Evolutionary conservation across 2,113 vertebrate genomes (phyloP).

Genomic region (Cathartes aura): DNA sequence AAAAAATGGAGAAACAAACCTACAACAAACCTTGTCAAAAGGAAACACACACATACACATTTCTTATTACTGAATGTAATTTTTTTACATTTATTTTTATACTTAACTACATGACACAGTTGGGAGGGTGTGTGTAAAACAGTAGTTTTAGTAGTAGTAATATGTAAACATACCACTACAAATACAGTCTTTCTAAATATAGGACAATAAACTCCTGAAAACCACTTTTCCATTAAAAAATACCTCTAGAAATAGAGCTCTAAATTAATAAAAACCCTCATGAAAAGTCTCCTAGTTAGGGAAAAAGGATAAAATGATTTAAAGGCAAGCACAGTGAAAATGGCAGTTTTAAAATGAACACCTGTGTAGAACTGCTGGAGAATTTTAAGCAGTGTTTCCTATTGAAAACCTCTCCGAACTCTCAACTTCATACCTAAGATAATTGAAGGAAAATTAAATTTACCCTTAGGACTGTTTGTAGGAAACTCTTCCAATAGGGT

Average conservation of each 20-base stretch:
- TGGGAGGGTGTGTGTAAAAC: background rate
- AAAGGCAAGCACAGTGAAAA: background rate
- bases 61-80: background rate
- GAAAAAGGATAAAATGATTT: background rate
- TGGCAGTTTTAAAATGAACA: background rate
- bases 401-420: background rate
- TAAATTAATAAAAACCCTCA: background rate
- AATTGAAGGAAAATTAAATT: conserved; percentile 60
- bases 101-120: background rate
- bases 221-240: background rate
- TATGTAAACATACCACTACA: background rate
- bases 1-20: background rate
- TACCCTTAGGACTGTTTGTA: conserved; percentile 22
- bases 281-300: background rate
- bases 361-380: background rate
- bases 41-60: background rate
- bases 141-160: background rate
- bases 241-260: background rate
- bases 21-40: background rate
- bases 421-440: conserved; percentile 14
- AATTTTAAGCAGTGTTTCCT: background rate
- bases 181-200: background rate
- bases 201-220: background rate
- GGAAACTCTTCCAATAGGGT: conserved; percentile 25
- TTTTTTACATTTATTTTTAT: background rate